A percentile compares a stretch with the other conserved stretches of the same genome.
phyloP scores from a whole-genome alignment of 2,113 vertebrate genomes.

The Edolisoma coerulescens region DNA sequence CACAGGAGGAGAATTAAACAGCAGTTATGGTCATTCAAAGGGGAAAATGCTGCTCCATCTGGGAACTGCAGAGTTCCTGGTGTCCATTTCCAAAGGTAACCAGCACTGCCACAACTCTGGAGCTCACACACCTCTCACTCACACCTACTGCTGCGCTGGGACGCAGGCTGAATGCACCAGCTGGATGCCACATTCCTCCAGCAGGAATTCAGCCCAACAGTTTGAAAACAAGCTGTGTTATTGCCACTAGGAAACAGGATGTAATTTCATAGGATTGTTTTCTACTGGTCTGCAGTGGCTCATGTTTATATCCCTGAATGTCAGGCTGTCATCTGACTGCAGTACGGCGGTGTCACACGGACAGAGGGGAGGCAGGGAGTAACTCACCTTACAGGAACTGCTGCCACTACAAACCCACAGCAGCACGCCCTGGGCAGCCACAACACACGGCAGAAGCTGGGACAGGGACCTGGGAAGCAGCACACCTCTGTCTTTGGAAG shows the following conservation, averaged over 20 bases:
- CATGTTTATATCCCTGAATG: slow-evolving; percentile 1
- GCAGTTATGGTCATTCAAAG: slow-evolving; percentile 28
- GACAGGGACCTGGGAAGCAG: neutral
- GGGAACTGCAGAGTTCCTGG: neutral
- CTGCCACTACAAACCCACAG: neutral
- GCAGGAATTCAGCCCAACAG: neutral
- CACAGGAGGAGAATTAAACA: neutral
- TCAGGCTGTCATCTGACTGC: slow-evolving; percentile 42
- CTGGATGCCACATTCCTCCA: neutral
- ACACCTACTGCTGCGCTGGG: neutral
- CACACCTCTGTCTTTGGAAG: neutral
- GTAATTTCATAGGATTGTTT: slow-evolving; percentile 62
- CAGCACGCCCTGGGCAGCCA: neutral
- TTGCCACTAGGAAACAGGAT: slow-evolving; percentile 37
- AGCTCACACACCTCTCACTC: neutral
- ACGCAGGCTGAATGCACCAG: neutral
- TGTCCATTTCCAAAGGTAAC: neutral
- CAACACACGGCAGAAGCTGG: neutral
- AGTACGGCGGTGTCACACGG: neutral
- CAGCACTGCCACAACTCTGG: neutral
- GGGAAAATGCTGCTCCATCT: slow-evolving; percentile 4
- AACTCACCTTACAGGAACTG: slow-evolving; percentile 7
- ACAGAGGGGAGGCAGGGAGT: neutral
- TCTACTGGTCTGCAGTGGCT: neutral
- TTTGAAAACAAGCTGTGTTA: slow-evolving; percentile 33